Conservation (phyloP, 1,140 invertebrate species). For the Drosophila setifemur region DNA sequence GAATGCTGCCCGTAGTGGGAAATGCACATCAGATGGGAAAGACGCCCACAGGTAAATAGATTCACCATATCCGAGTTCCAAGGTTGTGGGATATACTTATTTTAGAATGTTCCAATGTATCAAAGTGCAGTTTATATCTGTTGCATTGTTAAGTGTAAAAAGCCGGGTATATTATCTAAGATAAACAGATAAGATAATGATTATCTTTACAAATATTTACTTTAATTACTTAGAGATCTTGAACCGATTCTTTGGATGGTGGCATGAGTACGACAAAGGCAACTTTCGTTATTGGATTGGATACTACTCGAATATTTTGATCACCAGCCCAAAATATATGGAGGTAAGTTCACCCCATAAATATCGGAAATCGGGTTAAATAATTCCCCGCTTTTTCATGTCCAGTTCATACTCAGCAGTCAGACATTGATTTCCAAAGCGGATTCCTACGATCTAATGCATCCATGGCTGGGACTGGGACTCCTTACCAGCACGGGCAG, state of each 20-base stretch:
- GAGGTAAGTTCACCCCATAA: constrained; percentile 56
- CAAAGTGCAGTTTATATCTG: too few species aligned
- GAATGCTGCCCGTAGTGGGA: constrained; percentile 60
- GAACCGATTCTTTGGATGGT: constrained; percentile 60
- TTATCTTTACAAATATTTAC: too few species aligned
- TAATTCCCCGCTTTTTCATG: not conserved
- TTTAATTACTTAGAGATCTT: constrained; percentile 43
- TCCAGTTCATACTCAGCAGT: constrained; percentile 61
- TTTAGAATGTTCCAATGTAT: too few species aligned
- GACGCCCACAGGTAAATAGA: constrained; percentile 52
- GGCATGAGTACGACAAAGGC: constrained; percentile 40
- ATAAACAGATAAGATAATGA: too few species aligned
- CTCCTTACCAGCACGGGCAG: constrained; percentile 75
- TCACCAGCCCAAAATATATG: constrained; percentile 64
- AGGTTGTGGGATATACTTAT: too few species aligned
- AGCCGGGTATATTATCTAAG: too few species aligned
- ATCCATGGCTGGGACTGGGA: constrained; percentile 82
- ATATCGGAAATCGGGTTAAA: too few species aligned
- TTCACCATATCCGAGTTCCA: too few species aligned
- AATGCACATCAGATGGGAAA: constrained; percentile 73
- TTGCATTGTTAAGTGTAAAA: too few species aligned
- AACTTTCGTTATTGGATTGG: constrained; percentile 71
- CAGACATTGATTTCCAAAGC: constrained; percentile 58
- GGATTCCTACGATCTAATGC: constrained; percentile 79
- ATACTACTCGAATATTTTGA: constrained; percentile 49